phyloP scores from a whole-genome alignment of 2,797 vertebrate species.

The Artibeus lituratus region DNA sequence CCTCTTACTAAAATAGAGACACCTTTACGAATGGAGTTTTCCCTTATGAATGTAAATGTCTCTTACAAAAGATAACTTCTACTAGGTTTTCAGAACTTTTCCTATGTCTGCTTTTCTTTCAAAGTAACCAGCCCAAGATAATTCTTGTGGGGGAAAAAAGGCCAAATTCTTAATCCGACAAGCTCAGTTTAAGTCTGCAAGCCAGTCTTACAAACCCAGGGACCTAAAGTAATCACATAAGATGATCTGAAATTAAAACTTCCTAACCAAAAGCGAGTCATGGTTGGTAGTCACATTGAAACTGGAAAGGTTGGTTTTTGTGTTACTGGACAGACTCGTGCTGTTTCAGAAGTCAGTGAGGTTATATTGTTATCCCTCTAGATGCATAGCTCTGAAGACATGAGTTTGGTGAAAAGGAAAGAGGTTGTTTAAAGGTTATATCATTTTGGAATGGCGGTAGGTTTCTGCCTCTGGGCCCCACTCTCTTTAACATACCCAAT shows the following conservation, averaged over 20 bases:
- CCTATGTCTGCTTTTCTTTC: neutral
- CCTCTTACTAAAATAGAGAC: neutral
- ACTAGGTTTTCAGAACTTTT: neutral
- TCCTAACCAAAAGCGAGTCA: neutral
- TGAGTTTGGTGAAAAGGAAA: too few species aligned
- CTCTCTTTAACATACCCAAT: too few species aligned
- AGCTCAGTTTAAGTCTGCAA: neutral
- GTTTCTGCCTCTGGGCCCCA: too few species aligned
- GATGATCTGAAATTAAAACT: neutral
- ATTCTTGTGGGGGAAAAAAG: neutral
- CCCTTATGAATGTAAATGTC: neutral
- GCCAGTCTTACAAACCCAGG: neutral
- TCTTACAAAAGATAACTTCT: neutral
- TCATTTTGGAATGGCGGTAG: too few species aligned
- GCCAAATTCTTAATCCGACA: neutral
- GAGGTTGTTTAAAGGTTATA: too few species aligned
- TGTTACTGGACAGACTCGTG: too few species aligned
- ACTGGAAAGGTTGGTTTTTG: too few species aligned
- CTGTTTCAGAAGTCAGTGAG: too few species aligned
- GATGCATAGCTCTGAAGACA: too few species aligned
- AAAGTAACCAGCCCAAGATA: neutral
- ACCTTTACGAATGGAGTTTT: neutral
- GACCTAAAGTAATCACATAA: neutral
- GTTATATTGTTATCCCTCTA: too few species aligned
- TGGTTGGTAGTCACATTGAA: too few species aligned